These are phyloP conservation scores for Pararge aegeria DNA, from an alignment of 1,140 invertebrate genomes.

Conservation along the genomic window DNA sequence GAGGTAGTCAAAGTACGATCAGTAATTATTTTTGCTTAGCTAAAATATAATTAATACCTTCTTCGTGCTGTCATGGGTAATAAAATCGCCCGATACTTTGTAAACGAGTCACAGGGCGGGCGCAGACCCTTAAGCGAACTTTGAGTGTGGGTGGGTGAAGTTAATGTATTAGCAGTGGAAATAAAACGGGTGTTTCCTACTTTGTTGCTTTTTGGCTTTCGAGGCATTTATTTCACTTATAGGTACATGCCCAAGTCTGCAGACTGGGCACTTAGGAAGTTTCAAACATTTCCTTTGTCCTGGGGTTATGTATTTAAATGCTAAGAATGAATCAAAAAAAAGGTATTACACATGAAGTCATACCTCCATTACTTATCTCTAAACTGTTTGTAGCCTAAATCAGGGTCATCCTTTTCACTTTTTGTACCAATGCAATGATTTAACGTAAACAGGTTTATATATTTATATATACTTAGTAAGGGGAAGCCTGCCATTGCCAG, in stretches of 20 bases:
- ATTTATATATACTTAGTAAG: too few relatives aligned
- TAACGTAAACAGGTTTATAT: too few relatives aligned
- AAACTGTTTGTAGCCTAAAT: background rate
- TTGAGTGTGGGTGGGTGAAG: slow-evolving; percentile 23
- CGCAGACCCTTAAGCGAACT: slow-evolving; percentile 22
- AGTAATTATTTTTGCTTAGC: too few relatives aligned
- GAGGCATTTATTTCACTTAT: slow-evolving; percentile 31
- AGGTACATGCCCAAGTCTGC: slow-evolving; percentile 31
- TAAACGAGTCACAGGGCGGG: slow-evolving; percentile 11
- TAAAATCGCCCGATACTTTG: background rate
- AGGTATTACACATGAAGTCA: background rate
- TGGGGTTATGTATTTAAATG: slow-evolving; percentile 6
- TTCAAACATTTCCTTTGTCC: slow-evolving; percentile 20
- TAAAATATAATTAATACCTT: too few relatives aligned
- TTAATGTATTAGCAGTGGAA: slow-evolving; percentile 33
- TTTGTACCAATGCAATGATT: too few relatives aligned
- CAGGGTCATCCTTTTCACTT: background rate
- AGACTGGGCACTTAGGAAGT: slow-evolving; percentile 27
- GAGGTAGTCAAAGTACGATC: too few relatives aligned
- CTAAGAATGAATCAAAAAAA: background rate
- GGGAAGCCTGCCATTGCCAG: too few relatives aligned
- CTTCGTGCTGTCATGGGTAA: too few relatives aligned
- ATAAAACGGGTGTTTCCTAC: slow-evolving; percentile 32
- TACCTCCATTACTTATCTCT: background rate
- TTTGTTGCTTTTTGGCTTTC: slow-evolving; percentile 28